Conservation (phyloP, 2,888 invertebrate genomes). For the Leistus spinibarbis region DNA sequence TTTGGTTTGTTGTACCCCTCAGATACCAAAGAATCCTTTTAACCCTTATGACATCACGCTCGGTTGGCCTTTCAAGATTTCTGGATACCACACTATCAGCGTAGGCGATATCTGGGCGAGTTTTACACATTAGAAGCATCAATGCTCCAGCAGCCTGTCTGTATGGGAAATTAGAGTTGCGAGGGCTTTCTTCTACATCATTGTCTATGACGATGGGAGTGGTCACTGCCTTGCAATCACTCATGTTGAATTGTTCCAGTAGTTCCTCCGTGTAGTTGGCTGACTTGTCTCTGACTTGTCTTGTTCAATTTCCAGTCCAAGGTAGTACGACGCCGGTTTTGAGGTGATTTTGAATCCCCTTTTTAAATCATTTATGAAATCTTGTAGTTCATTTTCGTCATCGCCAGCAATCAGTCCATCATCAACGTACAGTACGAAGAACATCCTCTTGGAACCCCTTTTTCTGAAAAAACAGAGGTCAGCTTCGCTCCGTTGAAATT, state of each 20-base stretch:
- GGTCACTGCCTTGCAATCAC: not conserved
- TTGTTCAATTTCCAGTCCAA: constrained; percentile 41
- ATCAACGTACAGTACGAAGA: constrained; percentile 49
- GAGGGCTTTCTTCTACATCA: not conserved
- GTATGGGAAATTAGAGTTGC: not conserved
- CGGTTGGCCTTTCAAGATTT: not conserved
- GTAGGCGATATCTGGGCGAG: constrained; percentile 24
- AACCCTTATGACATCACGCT: not conserved
- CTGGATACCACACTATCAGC: constrained; percentile 12
- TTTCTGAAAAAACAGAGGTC: constrained; percentile 48
- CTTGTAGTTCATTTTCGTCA: constrained; percentile 30
- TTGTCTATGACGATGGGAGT: not conserved
- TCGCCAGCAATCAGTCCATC: constrained; percentile 46
- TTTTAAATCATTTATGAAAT: constrained; percentile 30
- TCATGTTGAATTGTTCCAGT: constrained; percentile 10
- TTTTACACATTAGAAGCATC: constrained; percentile 10
- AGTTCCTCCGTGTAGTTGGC: constrained; percentile 5
- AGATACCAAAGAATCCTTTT: constrained; percentile 43
- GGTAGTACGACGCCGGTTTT: constrained; percentile 5
- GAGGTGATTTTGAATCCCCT: constrained; percentile 35
- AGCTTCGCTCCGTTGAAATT: constrained; percentile 44
- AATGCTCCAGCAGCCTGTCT: constrained; percentile 23
- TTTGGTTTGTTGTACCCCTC: no score
- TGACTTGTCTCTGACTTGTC: not conserved
- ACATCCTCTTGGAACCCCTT: constrained; percentile 40